A percentile compares a stretch with the other conserved stretches of the same genome.
Evolutionary conservation across 2,888 invertebrate species (phyloP).

Genomic region (Deroplatys truncata): DNA sequence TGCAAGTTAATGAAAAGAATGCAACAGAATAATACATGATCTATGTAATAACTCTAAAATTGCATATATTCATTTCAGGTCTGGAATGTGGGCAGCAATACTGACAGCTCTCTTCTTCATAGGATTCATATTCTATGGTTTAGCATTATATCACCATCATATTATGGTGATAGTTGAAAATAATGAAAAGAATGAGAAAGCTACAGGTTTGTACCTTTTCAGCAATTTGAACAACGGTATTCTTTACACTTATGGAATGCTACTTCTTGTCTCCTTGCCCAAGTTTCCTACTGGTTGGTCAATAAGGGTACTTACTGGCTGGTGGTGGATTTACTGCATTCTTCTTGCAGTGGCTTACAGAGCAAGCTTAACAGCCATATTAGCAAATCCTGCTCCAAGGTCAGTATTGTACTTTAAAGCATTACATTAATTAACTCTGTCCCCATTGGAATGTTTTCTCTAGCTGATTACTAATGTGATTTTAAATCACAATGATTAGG

Average conservation of each 20-base stretch:
- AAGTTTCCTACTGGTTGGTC: conserved; percentile 74
- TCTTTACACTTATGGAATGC: conserved; percentile 72
- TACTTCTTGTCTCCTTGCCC: conserved; percentile 72
- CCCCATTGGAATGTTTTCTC: neutral
- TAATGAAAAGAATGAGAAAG: neutral
- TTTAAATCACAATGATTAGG: neutral
- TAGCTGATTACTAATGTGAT: neutral
- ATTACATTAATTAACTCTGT: neutral
- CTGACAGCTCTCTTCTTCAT: conserved; percentile 62
- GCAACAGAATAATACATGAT: too few species aligned
- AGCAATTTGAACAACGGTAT: conserved; percentile 52
- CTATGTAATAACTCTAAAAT: neutral
- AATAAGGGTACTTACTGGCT: conserved; percentile 73
- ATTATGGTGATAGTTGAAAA: neutral
- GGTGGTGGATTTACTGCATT: conserved; percentile 84
- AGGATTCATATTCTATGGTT: conserved; percentile 59
- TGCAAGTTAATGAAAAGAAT: too few species aligned
- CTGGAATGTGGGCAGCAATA: conserved; percentile 71
- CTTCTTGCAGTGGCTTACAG: conserved; percentile 74
- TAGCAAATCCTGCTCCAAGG: conserved; percentile 73
- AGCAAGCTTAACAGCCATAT: conserved; percentile 80
- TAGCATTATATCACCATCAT: conserved; percentile 55
- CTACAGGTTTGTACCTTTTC: conserved; percentile 61
- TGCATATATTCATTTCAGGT: conserved; percentile 43
- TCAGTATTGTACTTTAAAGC: conserved; percentile 37